Evolutionary conservation across 2,888 invertebrate species (phyloP), one percentile per base, ranked within the genome.

Genomic region (Operophtera brumata): DNA sequence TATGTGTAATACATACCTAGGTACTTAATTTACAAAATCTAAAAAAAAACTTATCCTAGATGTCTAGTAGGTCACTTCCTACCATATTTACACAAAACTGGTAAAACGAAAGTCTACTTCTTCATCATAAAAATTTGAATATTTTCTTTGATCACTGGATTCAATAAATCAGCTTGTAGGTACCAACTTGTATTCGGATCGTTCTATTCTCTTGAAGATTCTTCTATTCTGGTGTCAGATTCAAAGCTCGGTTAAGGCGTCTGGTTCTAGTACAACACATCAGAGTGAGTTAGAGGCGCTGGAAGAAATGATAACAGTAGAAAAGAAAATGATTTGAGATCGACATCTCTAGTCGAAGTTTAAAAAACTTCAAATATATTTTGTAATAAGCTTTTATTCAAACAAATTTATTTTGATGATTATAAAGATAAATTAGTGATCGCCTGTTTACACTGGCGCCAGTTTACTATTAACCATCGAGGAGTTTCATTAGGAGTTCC

Each of bases 271-370:
- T 86, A 86, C 53, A 86, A 73, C 57, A 86, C 85, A 71, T 86
- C 86, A 59, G 82, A 77, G 50, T 80, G 76, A 62, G 75, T 80
- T 62, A 84, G 67, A 54, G 75, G 75, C 44, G 79, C 85, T 84
- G 84, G 57, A 80, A 84, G 46, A 52, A 51, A 69, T 41, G 52
- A 37, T 10, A 47, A 45, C 35, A 69, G 66, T 62, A 67, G 54
- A 59, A 47, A 62, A 25, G 41, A 40, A 52, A 40, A 37, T 42
- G 42, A 8, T 42, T 25, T 25, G 25, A 14, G 9, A 7, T 2
- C 14, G 37, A 14, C 2, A 14, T 6, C 14, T 13, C 14, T 37
- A 11, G 5, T 10, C n/a, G n/a, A n/a, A n/a, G 20, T 20, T 20
- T 3, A 20, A 20, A 20, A 20, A 20, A 20, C 20, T 3, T 20